Evolutionary conservation across 2,888 invertebrate species (phyloP), one percentile per base, ranked within the genome.

Genomic region (Cheilosia urbana): DNA sequence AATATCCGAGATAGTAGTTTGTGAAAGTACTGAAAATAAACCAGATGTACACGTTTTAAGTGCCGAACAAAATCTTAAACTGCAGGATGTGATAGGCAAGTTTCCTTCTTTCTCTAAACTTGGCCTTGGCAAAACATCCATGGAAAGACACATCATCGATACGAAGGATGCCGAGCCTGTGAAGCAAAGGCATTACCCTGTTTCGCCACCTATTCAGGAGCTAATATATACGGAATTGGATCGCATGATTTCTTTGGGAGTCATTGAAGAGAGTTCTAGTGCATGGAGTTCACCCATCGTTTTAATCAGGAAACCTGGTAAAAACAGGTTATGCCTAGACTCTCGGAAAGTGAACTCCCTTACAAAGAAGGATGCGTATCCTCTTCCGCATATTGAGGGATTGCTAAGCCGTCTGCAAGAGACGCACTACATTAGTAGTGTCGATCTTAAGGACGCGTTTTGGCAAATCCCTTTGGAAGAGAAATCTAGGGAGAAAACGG

Each of bases 241-340:
- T n/a, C 42, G 68, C 11, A 69, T 58, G 47, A 13, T 69, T 13
- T 19, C 45, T 24, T 47, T 69, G 7, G 69, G 58, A 1, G 69
- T 69, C 15, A 69, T 58, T 13, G 69, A 69, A n/a, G 47, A 34
- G 6, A 69, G 69, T 47, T 21, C 27, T 4, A 57, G 57, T 24
- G 24, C 58, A 19, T 58, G 69, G 69, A 57, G 58, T 21, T 58
- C 58, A 7, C 69, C 68, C 0, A 27, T 57, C 0, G 68, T 34
- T 17, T 34, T 66, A 9, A 21, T 66, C 27, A 21, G 21, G 24
- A 42, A 42, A 19, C 53, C 53, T 11, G 66, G 40, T 4, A 55
- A 30, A 24, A 42, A n/a, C 1, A 11, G 24, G 15, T n/a, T n/a
- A n/a, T n/a, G n/a, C n/a, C n/a, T n/a, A n/a, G n/a, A n/a, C n/a